Base-by-base conservation (phyloP, 2,797 vertebrate genomes). In the Syngnathus acus region DNA sequence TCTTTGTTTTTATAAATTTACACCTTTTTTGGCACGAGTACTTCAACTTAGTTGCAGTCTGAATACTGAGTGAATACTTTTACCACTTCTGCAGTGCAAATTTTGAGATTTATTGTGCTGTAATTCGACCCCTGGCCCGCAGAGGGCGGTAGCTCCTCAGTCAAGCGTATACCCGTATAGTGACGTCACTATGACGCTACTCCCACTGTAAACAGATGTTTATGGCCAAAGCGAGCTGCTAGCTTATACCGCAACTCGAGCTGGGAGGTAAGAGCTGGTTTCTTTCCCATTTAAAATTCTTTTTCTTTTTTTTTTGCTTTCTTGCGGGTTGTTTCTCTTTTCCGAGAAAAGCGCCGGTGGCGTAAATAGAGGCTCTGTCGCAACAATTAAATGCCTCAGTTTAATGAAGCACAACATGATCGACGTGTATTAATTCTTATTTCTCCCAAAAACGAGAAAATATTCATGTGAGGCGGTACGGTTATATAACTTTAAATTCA, bases 121-220 rank as follows among this genome's bases (percentile, higher is more conserved):
- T 14, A 4, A 0, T 84, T 68, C 68, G 62, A 62, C 82, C 62
- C 84, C 82, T 57, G 77, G 21, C 82, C 86, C 78, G 75, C 48
- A 4, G 77, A 72, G 0, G 86, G 84, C 85, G 65, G 71, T 71
- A 80, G 40, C 19, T 7, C 40, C 58, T 19, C 17, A 40, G 8
- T 38, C 19, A 19, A 11, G 42, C 13, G 11, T 45, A 7, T 3
- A 11, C 9, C 40, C 40, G 3, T 6, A 4, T 8, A 5, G 21
- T 45, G 60, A 26, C 40, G 60, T 62, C 60, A 62, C 40, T 7
- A 16, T 16, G 60, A 62, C 13, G 40, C 26, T 13, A 0, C 4
- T 9, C 4, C 9, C 38, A 40, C 39, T 14, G 59, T 61, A 42
- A 40, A 61, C 39, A 45, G 37, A 42, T 42, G 59, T 62, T 62